Conservation (phyloP, 1,140 invertebrate genomes). For the Acyrthosiphon pisum region DNA sequence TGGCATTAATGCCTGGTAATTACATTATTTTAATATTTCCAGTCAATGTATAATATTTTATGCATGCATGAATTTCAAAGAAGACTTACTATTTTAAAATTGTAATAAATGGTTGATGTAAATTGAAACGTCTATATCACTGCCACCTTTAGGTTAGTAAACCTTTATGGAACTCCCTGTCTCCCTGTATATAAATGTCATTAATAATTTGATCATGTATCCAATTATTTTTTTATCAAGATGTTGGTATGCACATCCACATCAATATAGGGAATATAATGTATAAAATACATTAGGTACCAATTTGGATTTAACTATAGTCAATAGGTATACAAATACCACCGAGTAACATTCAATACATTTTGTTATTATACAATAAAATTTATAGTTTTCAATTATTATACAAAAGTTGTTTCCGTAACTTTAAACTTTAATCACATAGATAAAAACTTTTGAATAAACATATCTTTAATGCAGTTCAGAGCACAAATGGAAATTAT, state of each 20-base stretch:
- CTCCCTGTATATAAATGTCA: neutral
- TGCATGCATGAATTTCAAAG: no score
- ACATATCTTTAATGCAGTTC: neutral
- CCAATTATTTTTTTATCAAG: neutral
- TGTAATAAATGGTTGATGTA: no score
- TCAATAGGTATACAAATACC: neutral
- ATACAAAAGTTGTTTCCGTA: neutral
- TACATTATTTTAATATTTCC: neutral
- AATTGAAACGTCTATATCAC: neutral
- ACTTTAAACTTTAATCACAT: neutral
- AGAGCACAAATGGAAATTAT: neutral
- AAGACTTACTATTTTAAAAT: no score
- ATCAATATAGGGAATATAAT: neutral
- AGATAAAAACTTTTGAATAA: neutral
- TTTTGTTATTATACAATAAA: neutral
- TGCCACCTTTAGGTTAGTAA: neutral
- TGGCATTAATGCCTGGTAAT: neutral
- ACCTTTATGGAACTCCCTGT: neutral
- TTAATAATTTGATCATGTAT: neutral
- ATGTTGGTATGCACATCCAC: neutral
- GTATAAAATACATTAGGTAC: neutral
- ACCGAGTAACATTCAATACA: neutral
- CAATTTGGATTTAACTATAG: neutral
- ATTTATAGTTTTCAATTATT: constrained; percentile 1
- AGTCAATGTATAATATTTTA: no score